A percentile compares a stretch with the other conserved stretches of the same genome.
Conservation (phyloP, 2,888 invertebrate genomes). For the Drosophila macrospina region DNA sequence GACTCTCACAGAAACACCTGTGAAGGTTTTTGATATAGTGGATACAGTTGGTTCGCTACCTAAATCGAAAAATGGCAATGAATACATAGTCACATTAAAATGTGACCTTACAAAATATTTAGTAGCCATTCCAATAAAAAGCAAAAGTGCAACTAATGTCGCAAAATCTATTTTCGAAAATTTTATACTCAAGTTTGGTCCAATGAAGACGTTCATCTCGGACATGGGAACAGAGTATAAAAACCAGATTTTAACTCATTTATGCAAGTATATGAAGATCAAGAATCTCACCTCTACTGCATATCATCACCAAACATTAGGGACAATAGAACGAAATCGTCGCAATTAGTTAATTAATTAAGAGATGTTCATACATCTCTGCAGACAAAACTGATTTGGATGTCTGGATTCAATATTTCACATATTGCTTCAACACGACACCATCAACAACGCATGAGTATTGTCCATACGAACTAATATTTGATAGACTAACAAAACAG, state of each 20-base stretch:
- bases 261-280: neutral
- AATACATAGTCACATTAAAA: neutral
- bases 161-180: constrained; percentile 1
- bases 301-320: neutral
- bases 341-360: too few species aligned
- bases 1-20: neutral
- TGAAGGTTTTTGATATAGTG: constrained; percentile 8
- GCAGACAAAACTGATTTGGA: too few species aligned
- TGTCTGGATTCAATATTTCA: too few species aligned
- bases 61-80: neutral
- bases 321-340: neutral
- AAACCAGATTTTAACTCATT: neutral
- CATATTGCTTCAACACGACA: neutral
- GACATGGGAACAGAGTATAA: constrained; percentile 3
- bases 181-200: constrained; percentile 14
- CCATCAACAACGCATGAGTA: too few species aligned
- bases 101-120: neutral
- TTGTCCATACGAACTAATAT: too few species aligned
- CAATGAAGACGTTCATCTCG: constrained; percentile 2
- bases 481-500: too few species aligned
- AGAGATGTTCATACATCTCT: too few species aligned
- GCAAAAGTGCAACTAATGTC: neutral
- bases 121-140: neutral
- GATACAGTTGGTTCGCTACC: constrained; percentile 1
- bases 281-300: neutral